phyloP scores from a whole-genome alignment of 64 coral and sea anemone genomes.

The Trachythela sp. region DNA sequence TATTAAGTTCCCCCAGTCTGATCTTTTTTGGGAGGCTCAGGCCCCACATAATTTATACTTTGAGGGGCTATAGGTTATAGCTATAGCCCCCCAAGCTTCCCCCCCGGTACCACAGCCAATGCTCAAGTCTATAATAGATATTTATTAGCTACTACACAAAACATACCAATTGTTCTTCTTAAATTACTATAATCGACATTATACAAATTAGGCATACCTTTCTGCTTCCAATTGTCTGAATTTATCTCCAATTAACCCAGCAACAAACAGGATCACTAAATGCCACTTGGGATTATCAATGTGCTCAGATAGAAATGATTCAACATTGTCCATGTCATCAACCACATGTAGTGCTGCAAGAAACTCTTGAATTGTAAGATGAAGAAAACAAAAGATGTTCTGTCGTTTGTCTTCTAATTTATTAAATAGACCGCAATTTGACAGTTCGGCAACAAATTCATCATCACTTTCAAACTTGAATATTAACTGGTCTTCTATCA shows the following conservation, averaged over 20 bases:
- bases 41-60: too few species aligned
- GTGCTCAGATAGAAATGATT: not conserved
- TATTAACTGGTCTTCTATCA: not conserved
- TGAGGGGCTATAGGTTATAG: too few species aligned
- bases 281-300: conserved; percentile 6
- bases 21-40: too few species aligned
- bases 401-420: not conserved
- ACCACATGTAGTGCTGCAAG: not conserved
- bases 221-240: not conserved
- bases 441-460: not conserved
- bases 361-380: conserved; percentile 24
- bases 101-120: too few species aligned
- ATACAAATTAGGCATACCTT: not conserved
- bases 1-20: too few species aligned
- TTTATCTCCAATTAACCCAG: not conserved
- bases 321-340: not conserved
- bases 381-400: not conserved
- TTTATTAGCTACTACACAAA: too few species aligned
- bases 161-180: not conserved
- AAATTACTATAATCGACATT: not conserved
- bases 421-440: not conserved
- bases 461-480: not conserved
- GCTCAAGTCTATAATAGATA: too few species aligned
- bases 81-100: too few species aligned
- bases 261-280: not conserved